phyloP scores from a whole-genome alignment of 1,140 invertebrate species.

The Tetranychus urticae region DNA sequence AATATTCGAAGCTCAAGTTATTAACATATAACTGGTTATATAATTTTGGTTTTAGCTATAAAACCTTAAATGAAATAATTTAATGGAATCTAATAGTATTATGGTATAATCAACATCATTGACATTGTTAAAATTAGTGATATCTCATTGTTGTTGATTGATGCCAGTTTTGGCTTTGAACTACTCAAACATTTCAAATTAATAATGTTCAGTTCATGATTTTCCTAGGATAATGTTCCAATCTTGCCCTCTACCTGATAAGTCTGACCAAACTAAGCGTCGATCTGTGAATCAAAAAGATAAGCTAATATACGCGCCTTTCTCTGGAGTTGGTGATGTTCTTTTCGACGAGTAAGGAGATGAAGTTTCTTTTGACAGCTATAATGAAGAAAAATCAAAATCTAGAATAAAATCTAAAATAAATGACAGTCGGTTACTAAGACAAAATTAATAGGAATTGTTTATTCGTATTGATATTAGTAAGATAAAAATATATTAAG shows the following conservation, averaged over 20 bases:
- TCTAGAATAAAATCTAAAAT: not conserved
- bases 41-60: too few relatives aligned
- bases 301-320: conserved; percentile 83
- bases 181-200: conserved; percentile 96
- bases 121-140: conserved; percentile 98
- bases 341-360: conserved; percentile 44
- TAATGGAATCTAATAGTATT: conserved; percentile 92
- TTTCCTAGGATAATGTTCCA: conserved; percentile 96
- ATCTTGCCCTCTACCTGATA: conserved; percentile 81
- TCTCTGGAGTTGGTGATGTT: conserved; percentile 94
- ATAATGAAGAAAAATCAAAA: conserved; percentile 12
- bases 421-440: too few relatives aligned
- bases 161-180: conserved; percentile 96
- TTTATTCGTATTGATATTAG: too few relatives aligned
- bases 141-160: conserved; percentile 65
- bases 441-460: too few relatives aligned
- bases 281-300: conserved; percentile 70
- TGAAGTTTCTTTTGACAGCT: conserved; percentile 4
- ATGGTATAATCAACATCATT: conserved; percentile 87
- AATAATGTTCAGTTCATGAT: conserved; percentile 90
- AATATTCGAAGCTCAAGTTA: too few relatives aligned
- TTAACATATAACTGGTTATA: too few relatives aligned
- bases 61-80: conserved; percentile 8
- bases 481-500: too few relatives aligned
- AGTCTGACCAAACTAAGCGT: conserved; percentile 38